Evolutionary conservation across 2,797 vertebrate genomes (phyloP).

Genomic region (Setipinna tenuifilis): DNA sequence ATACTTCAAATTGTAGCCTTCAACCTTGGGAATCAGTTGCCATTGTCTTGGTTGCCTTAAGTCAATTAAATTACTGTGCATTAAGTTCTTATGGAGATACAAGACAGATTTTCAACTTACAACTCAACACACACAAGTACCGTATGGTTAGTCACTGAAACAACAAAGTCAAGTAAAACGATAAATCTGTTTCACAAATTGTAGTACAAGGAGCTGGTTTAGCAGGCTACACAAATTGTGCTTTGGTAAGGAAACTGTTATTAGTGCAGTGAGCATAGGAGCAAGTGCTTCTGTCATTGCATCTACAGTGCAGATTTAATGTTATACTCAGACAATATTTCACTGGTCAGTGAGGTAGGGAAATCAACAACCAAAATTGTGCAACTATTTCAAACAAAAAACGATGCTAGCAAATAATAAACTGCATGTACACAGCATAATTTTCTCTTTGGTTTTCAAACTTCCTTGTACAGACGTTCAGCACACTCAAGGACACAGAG

Average conservation of each 20-base stretch:
- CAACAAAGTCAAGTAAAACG: not conserved
- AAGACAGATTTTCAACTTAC: not conserved
- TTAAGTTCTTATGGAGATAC: not conserved
- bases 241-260: not conserved
- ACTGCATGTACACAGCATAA: not conserved
- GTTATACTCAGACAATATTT: not conserved
- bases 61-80: not conserved
- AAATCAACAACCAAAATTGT: not conserved
- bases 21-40: not conserved
- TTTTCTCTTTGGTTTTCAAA: not conserved
- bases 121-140: not conserved
- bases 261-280: not conserved
- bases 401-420: not conserved
- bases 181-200: too few relatives aligned
- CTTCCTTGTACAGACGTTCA: not conserved
- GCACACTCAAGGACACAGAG: not conserved
- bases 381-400: not conserved
- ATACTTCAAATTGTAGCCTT: not conserved
- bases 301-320: not conserved
- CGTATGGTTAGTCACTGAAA: not conserved
- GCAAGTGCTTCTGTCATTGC: not conserved
- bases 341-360: not conserved
- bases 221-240: not conserved
- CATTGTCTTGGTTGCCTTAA: not conserved
- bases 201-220: too few relatives aligned